These are phyloP conservation scores for Xyrichtys novacula DNA, from an alignment of 2,797 vertebrate species.

Conservation along the genomic window DNA sequence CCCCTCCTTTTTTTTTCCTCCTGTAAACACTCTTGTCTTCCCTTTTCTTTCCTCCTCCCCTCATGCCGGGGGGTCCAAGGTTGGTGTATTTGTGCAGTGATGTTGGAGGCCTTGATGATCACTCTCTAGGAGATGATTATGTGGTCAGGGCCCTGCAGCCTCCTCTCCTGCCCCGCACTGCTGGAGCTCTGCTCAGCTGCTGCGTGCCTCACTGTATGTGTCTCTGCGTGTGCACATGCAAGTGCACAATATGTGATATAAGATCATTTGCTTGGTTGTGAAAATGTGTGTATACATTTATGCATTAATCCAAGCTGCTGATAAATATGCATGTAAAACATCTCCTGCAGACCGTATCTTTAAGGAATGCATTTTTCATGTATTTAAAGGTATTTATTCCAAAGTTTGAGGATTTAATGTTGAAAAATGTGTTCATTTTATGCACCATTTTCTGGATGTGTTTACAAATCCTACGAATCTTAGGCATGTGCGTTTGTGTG, in stretches of 20 bases:
- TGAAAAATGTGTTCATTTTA: slow-evolving; percentile 50
- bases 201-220: slow-evolving; percentile 41
- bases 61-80: slow-evolving; percentile 70
- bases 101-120: slow-evolving; percentile 81
- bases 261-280: slow-evolving; percentile 38
- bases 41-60: slow-evolving; percentile 40
- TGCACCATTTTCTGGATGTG: slow-evolving; percentile 35
- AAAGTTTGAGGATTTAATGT: slow-evolving; percentile 49
- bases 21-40: slow-evolving; percentile 74
- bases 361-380: slow-evolving; percentile 56
- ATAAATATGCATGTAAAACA: slow-evolving; percentile 60
- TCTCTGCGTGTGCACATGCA: slow-evolving; percentile 22
- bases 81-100: slow-evolving; percentile 78
- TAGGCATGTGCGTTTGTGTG: slow-evolving; percentile 20
- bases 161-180: slow-evolving; percentile 72
- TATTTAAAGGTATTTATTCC: slow-evolving; percentile 56
- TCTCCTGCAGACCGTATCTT: slow-evolving; percentile 32
- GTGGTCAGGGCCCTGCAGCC: slow-evolving; percentile 78
- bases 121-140: slow-evolving; percentile 83
- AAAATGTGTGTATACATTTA: slow-evolving; percentile 28
- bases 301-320: slow-evolving; percentile 41
- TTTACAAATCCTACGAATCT: slow-evolving; percentile 51
- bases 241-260: slow-evolving; percentile 30
- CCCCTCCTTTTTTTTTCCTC: slow-evolving; percentile 41
- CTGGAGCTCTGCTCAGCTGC: slow-evolving; percentile 65